Percentiles rank a stretch among this genome's conserved stretches.
phyloP scores from a whole-genome alignment of 2,113 vertebrate genomes.

The Trinectes maculatus region DNA sequence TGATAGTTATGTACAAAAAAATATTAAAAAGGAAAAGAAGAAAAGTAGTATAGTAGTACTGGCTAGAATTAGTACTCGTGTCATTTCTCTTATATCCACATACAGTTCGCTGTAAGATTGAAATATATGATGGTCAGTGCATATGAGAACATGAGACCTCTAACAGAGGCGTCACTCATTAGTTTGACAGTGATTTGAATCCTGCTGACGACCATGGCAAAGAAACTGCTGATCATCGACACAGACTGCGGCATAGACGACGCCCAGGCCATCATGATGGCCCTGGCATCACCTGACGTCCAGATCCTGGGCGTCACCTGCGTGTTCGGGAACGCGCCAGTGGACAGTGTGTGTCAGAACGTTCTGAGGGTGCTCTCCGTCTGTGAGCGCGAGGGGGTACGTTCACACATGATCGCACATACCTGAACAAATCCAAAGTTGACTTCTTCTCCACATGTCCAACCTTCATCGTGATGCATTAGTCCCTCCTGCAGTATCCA shows the following conservation, averaged over 20 bases:
- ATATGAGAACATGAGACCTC: too few species aligned
- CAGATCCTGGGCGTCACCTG: conserved; percentile 80
- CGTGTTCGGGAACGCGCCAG: conserved; percentile 78
- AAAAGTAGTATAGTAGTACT: too few species aligned
- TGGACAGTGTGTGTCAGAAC: conserved; percentile 82
- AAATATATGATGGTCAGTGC: not conserved
- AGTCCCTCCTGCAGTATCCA: too few species aligned
- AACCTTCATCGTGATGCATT: too few species aligned
- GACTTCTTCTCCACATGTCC: too few species aligned
- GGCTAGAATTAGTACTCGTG: too few species aligned
- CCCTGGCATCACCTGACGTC: conserved; percentile 70
- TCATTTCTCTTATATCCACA: too few species aligned
- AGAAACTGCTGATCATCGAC: conserved; percentile 81
- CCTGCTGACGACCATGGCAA: conserved; percentile 60
- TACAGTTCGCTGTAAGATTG: too few species aligned
- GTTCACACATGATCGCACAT: conserved; percentile 10
- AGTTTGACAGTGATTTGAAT: not conserved
- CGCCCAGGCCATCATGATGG: conserved; percentile 83
- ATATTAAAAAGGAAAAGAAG: not conserved
- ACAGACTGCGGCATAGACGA: conserved; percentile 85
- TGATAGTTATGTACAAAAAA: too few species aligned
- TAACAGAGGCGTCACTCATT: not conserved
- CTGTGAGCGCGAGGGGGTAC: conserved; percentile 73
- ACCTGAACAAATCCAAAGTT: too few species aligned
- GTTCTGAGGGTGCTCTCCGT: conserved; percentile 77